These are phyloP conservation scores for Drosophila stalkeri DNA, from an alignment of 2,888 invertebrate genomes.

Conservation along the genomic window DNA sequence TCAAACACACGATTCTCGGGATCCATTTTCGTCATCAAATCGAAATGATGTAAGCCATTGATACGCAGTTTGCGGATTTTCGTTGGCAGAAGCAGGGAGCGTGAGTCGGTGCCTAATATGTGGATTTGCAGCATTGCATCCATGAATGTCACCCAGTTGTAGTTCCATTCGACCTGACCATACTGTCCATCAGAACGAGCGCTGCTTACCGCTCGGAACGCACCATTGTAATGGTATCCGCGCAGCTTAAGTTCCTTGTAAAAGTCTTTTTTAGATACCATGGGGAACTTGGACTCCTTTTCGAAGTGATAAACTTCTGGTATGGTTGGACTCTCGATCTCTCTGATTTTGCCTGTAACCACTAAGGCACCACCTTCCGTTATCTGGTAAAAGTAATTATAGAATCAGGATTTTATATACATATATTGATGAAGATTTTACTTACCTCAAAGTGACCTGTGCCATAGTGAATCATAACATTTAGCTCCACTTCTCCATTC, in stretches of 20 bases:
- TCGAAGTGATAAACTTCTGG: constrained; percentile 60
- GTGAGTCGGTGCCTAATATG: constrained; percentile 89
- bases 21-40: constrained; percentile 85
- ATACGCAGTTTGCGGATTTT: constrained; percentile 90
- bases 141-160: constrained; percentile 95
- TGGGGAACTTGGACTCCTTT: constrained; percentile 66
- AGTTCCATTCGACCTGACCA: constrained; percentile 88
- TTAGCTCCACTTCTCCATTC: constrained; percentile 87
- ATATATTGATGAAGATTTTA: neutral
- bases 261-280: constrained; percentile 88
- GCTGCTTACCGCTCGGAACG: constrained; percentile 77
- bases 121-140: constrained; percentile 95
- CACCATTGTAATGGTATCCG: constrained; percentile 88
- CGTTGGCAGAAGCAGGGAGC: constrained; percentile 91
- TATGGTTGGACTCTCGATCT: constrained; percentile 69
- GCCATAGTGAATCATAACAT: constrained; percentile 87
- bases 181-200: constrained; percentile 83
- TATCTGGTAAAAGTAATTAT: constrained; percentile 84
- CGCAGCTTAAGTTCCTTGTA: constrained; percentile 90
- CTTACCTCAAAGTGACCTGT: constrained; percentile 87
- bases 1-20: constrained; percentile 80
- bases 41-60: constrained; percentile 88
- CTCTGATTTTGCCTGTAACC: constrained; percentile 89
- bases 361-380: constrained; percentile 90
- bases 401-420: neutral